phyloP scores from a whole-genome alignment of 1,140 invertebrate genomes.

The Triops longicaudatus region DNA sequence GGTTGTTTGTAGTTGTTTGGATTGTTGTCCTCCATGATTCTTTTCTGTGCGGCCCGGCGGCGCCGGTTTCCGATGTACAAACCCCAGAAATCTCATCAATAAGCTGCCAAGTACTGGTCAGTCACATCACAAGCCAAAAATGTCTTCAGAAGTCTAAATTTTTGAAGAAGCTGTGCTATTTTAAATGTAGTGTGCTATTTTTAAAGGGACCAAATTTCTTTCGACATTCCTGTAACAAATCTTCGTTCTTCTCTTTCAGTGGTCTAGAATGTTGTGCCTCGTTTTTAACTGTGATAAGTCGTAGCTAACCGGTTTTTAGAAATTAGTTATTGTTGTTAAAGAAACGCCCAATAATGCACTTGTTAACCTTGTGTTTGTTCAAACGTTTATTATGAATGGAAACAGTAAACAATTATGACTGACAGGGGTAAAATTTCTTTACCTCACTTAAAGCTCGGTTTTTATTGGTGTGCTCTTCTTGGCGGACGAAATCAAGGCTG shows the following conservation, averaged over 20 bases:
- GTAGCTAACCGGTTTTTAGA: neutral
- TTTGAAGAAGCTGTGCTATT: neutral
- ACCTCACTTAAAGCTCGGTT: neutral
- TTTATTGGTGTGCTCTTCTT: conserved; percentile 1
- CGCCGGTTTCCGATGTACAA: conserved; percentile 10
- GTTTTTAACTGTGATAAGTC: conserved; percentile 13
- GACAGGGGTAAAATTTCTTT: neutral
- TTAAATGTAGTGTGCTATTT: neutral
- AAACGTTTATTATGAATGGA: neutral
- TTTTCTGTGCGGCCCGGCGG: conserved; percentile 61
- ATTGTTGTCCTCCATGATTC: conserved; percentile 61
- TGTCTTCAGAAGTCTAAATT: neutral
- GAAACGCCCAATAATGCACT: neutral
- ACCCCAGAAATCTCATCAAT: neutral
- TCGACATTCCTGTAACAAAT: neutral
- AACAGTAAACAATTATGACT: neutral
- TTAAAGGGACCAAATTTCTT: neutral
- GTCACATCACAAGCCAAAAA: neutral
- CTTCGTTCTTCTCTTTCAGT: neutral
- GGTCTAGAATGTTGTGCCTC: neutral
- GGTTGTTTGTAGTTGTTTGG: conserved; percentile 57
- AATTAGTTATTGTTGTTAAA: neutral
- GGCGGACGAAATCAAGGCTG: conserved; percentile 18
- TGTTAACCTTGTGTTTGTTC: neutral
- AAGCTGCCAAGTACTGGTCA: neutral